These are phyloP conservation scores for Vanacampus margaritifer DNA, from an alignment of 2,113 vertebrate genomes.

Conservation along the genomic window DNA sequence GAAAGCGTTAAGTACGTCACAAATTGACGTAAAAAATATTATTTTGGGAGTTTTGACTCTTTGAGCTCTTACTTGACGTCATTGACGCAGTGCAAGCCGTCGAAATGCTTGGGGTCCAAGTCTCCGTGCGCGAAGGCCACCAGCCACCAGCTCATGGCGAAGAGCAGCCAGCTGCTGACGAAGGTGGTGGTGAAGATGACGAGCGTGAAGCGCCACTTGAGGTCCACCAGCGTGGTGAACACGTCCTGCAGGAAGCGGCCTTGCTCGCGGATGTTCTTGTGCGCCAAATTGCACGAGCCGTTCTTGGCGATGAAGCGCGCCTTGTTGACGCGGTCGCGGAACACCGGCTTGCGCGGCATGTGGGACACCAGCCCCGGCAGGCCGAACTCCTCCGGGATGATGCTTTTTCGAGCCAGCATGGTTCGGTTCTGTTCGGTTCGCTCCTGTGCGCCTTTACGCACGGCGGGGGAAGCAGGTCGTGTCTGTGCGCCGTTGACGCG, in stretches of 20 bases:
- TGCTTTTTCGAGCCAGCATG: slow-evolving; percentile 96
- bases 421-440: background rate
- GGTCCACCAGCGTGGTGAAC: slow-evolving; percentile 96
- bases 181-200: slow-evolving; percentile 98
- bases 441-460: slow-evolving; percentile 41
- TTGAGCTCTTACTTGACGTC: slow-evolving; percentile 82
- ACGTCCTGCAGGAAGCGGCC: slow-evolving; percentile 96
- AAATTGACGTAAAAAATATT: background rate
- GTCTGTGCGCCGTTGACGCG: no score
- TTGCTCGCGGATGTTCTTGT: slow-evolving; percentile 98
- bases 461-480: background rate
- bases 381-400: slow-evolving; percentile 96
- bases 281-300: slow-evolving; percentile 94
- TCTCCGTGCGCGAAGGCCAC: slow-evolving; percentile 95
- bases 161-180: slow-evolving; percentile 97
- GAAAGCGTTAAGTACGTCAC: no score
- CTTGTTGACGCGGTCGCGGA: slow-evolving; percentile 86
- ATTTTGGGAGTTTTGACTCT: background rate
- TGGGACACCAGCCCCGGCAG: slow-evolving; percentile 87
- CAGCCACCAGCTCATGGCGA: slow-evolving; percentile 98
- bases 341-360: slow-evolving; percentile 87
- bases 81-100: slow-evolving; percentile 77
- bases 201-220: slow-evolving; percentile 96
- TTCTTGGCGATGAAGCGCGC: slow-evolving; percentile 98
- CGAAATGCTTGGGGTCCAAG: slow-evolving; percentile 65